phyloP scores from a whole-genome alignment of 2,797 vertebrate species.

The Notolabrus celidotus region DNA sequence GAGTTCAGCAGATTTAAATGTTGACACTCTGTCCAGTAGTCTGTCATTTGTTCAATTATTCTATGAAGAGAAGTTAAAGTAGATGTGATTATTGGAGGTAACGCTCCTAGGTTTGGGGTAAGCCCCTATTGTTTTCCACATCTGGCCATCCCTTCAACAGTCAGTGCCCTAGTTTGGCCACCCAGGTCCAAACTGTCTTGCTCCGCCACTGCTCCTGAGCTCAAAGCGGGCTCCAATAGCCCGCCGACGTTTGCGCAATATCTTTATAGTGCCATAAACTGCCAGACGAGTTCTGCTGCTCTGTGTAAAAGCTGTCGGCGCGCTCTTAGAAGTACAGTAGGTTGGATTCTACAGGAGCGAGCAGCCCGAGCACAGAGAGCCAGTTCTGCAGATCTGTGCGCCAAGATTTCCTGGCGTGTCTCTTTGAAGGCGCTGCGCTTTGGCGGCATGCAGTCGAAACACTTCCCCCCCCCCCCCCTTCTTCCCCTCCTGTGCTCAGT shows the following conservation, averaged over 20 bases:
- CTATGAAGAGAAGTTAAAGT: too few relatives aligned
- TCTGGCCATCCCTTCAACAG: too few relatives aligned
- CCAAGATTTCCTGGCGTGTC: constrained; percentile 9
- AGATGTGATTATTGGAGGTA: too few relatives aligned
- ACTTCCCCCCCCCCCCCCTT: constrained; percentile 5
- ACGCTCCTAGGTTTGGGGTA: too few relatives aligned
- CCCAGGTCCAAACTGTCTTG: too few relatives aligned
- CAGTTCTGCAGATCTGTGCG: constrained; percentile 19
- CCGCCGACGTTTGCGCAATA: constrained; percentile 40
- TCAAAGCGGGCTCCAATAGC: neutral
- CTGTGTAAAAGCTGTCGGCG: neutral
- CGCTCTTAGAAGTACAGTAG: constrained; percentile 11
- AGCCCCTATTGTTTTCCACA: too few relatives aligned
- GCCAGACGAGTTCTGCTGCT: constrained; percentile 4
- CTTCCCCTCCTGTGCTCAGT: neutral
- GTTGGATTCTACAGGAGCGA: neutral
- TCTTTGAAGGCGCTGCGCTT: constrained; percentile 53
- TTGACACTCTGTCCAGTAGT: too few relatives aligned
- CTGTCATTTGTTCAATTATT: too few relatives aligned
- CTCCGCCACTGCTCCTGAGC: too few relatives aligned
- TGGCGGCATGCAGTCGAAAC: constrained; percentile 17
- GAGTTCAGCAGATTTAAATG: too few relatives aligned
- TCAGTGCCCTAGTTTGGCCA: too few relatives aligned
- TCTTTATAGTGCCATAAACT: constrained; percentile 47
- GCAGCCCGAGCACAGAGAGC: neutral